Percentiles rank a stretch among this genome's conserved stretches.
These are phyloP conservation scores for Cotesia congregata DNA, from an alignment of 2,888 invertebrate genomes.

Conservation along the genomic window DNA sequence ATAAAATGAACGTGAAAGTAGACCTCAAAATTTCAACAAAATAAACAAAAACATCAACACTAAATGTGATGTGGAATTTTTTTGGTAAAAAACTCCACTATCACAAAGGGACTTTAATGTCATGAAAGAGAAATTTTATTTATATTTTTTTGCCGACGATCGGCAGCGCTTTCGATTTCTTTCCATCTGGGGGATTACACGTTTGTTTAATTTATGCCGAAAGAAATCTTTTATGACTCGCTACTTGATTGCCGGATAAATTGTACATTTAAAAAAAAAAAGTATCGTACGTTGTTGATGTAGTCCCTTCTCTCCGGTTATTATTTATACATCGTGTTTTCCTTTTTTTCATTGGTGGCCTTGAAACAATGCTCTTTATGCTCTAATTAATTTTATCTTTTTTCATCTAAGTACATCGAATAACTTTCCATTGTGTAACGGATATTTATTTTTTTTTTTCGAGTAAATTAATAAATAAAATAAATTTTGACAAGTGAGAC, in stretches of 20 bases:
- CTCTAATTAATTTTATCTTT: constrained; percentile 64
- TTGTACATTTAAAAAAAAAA: not conserved
- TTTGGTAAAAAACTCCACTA: not conserved
- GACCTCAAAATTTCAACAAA: not conserved
- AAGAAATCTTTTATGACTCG: constrained; percentile 12
- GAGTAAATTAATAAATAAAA: constrained; percentile 10
- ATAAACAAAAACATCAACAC: not conserved
- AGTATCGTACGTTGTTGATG: not conserved
- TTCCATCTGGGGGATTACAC: constrained; percentile 19
- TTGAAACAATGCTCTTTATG: constrained; percentile 66
- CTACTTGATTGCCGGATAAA: not conserved
- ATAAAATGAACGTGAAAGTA: constrained; percentile 24
- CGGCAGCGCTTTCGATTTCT: constrained; percentile 32
- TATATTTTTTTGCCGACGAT: constrained; percentile 20
- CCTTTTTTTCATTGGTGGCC: constrained; percentile 61
- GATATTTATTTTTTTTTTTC: constrained; percentile 51
- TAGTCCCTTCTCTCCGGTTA: not conserved
- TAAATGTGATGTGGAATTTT: not conserved
- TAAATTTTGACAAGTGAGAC: no score
- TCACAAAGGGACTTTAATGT: constrained; percentile 14
- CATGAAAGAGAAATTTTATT: constrained; percentile 30
- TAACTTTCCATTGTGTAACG: constrained; percentile 70
- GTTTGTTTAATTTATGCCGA: constrained; percentile 4
- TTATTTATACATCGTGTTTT: not conserved
- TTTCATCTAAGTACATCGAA: constrained; percentile 43